phyloP scores from a whole-genome alignment of 2,113 vertebrate genomes.

The Chloropsis cyanopogon region DNA sequence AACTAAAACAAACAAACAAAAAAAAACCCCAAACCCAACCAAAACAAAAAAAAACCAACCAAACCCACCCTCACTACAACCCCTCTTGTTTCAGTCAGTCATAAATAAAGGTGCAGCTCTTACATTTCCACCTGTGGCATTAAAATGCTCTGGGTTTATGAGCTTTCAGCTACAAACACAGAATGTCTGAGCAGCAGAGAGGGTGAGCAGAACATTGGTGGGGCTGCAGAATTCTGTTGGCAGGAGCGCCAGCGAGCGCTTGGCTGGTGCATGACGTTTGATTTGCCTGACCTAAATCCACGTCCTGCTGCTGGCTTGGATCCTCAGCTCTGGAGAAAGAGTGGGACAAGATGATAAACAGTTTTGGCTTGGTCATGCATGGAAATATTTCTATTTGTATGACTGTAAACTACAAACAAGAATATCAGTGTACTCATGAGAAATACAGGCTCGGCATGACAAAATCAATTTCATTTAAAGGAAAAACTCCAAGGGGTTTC shows the following conservation, averaged over 20 bases:
- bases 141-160: background rate
- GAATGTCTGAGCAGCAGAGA: background rate
- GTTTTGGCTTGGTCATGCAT: background rate
- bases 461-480: background rate
- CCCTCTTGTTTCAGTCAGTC: background rate
- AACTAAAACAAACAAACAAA: background rate
- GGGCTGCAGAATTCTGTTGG: background rate
- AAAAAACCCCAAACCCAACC: background rate
- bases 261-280: background rate
- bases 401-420: background rate
- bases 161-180: background rate
- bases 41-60: background rate
- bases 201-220: background rate
- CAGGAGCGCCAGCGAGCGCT: background rate
- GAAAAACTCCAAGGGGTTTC: background rate
- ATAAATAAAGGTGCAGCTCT: background rate
- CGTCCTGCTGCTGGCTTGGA: background rate
- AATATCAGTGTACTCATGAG: background rate
- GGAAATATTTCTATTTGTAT: background rate
- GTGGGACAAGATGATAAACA: background rate
- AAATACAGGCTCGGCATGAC: background rate
- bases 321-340: background rate
- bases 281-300: constrained; percentile 55
- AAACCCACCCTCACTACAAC: background rate
- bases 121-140: background rate